Evolutionary conservation across 2,888 invertebrate species (phyloP).

Genomic region (Melanostoma mellinum): DNA sequence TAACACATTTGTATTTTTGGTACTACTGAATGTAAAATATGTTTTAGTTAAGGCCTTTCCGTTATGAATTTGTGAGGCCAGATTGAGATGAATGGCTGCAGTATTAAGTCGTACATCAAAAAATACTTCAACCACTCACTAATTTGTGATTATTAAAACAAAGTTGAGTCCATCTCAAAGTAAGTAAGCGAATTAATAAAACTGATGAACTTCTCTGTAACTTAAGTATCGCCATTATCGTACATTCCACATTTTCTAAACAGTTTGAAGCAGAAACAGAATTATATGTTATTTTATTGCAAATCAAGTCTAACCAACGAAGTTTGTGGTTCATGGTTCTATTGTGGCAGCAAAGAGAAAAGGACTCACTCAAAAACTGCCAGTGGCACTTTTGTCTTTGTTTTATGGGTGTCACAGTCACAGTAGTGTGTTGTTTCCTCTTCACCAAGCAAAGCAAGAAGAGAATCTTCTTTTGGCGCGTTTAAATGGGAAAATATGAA

Average conservation of each 20-base stretch:
- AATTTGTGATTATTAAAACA: no score
- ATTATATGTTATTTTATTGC: slow-evolving; percentile 47
- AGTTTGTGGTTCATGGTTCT: slow-evolving; percentile 22
- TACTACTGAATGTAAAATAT: no score
- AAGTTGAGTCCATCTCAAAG: no score
- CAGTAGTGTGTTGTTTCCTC: slow-evolving; percentile 12
- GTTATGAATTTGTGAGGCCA: no score
- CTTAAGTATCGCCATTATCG: slow-evolving; percentile 4
- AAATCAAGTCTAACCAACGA: slow-evolving; percentile 33
- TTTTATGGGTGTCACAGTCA: slow-evolving; percentile 26
- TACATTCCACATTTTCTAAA: background rate
- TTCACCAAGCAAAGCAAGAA: background rate
- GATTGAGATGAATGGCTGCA: no score
- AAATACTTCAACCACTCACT: no score
- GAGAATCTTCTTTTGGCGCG: slow-evolving; percentile 32
- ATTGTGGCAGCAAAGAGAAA: slow-evolving; percentile 5
- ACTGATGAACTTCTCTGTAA: background rate
- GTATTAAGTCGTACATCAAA: no score
- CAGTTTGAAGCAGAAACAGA: slow-evolving; percentile 40
- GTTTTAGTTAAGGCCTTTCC: no score
- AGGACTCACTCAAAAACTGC: slow-evolving; percentile 30
- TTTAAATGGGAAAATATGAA: slow-evolving; percentile 64
- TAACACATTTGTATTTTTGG: no score
- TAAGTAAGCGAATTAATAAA: no score
- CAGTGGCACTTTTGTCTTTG: slow-evolving; percentile 39